Percentiles rank a stretch among this genome's conserved stretches.
Conservation (phyloP, 2,888 invertebrate genomes). For the Colletes collaris region DNA sequence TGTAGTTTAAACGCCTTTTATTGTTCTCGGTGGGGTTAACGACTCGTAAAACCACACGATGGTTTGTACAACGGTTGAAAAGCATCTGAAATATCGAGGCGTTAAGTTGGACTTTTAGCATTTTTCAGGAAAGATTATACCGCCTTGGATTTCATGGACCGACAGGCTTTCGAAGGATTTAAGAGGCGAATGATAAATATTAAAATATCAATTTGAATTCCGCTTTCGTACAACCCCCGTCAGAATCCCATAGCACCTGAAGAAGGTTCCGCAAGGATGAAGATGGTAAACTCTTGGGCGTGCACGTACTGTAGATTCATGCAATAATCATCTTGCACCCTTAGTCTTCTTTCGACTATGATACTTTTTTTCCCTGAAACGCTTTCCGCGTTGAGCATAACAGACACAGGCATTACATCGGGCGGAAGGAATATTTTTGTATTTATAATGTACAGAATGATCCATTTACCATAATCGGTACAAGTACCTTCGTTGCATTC, state of each 20-base stretch:
- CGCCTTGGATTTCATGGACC: slow-evolving; percentile 34
- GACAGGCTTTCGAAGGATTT: slow-evolving; percentile 64
- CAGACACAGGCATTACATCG: neutral
- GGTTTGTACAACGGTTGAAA: slow-evolving; percentile 38
- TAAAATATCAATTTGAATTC: slow-evolving; percentile 78
- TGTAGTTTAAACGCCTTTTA: slow-evolving; percentile 7
- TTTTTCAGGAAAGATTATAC: slow-evolving; percentile 64
- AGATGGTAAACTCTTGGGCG: slow-evolving; percentile 37
- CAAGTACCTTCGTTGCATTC: too few relatives aligned
- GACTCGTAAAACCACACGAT: slow-evolving; percentile 22
- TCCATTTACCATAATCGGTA: too few relatives aligned
- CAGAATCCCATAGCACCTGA: slow-evolving; percentile 44
- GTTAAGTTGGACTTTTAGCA: slow-evolving; percentile 65
- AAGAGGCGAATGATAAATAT: slow-evolving; percentile 75
- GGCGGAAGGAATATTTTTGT: neutral
- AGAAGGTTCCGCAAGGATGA: slow-evolving; percentile 23
- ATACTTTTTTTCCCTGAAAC: slow-evolving; percentile 7
- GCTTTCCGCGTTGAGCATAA: slow-evolving; percentile 1
- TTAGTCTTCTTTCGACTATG: slow-evolving; percentile 56
- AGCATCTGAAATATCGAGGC: slow-evolving; percentile 61
- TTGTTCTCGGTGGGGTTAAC: slow-evolving; percentile 43
- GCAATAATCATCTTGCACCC: slow-evolving; percentile 71
- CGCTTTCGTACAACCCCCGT: slow-evolving; percentile 68
- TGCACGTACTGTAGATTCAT: slow-evolving; percentile 64
- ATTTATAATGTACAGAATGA: too few relatives aligned